Base-by-base conservation (phyloP, 2,797 vertebrate species). In the Eulemur albifrons region DNA sequence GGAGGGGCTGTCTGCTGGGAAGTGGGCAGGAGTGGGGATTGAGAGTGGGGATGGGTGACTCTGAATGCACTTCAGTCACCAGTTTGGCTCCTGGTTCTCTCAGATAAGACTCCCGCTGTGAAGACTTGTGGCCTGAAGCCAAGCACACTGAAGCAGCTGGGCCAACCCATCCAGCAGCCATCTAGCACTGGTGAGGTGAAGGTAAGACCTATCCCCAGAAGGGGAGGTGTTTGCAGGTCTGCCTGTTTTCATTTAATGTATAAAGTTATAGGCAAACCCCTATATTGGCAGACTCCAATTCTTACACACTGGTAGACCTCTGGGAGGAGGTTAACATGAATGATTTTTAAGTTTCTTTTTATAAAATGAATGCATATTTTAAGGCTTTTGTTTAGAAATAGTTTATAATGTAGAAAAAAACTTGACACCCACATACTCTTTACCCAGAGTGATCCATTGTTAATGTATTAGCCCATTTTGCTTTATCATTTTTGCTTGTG, bases 121-220 rank as follows among this genome's bases (percentile, higher is more conserved):
- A 98, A 97, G 98, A 98, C 99, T 61, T 98, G 99, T 76, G 99
- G 99, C 96, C 99, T 99, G 96, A 99, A 99, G 98, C 99, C 99
- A 86, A 99, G 98, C 98, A 99, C 99, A 0, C 98, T 99, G 97
- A 99, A 99, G 98, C 99, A 99, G 80, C 98, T 99, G 45, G 99
- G 99, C 21, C 99, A 99, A 95, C 91, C 98, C 0, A 75, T 99
- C 65, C 97, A 98, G 17, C 97, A 98, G 73, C 96, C 98, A 5
- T 38, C 98, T 5, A 65, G 86, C 67, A 70, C 93, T 11, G 93
- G 97, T 67, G 99, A 99, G 54, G 98, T 94, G 98, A 98, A 98
- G 98, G 99, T 99, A 96, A 98, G 90, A 40, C 15, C 80, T 15
- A 5, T 27, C 27, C 38, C 54, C 30, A 61, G 57, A 61, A 45